Evolutionary conservation across 2,888 invertebrate species (phyloP), one percentile per base, ranked within the genome.

Genomic region (Zaprionus obscuricornis): DNA sequence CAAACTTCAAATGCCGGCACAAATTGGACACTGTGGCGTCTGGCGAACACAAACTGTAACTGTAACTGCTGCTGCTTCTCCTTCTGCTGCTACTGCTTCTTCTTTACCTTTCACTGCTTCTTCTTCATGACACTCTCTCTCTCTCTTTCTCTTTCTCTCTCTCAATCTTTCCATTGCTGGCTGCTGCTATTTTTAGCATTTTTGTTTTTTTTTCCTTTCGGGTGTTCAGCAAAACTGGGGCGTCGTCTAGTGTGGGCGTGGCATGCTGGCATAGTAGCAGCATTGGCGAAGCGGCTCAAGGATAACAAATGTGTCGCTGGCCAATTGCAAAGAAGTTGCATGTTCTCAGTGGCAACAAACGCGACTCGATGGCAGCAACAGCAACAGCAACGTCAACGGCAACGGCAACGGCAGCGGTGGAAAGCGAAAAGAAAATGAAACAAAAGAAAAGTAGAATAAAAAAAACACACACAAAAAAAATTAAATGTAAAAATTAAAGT

Each of bases 271-370:
- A 31, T 20, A 11, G 34, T n/a, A 26, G 34, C 2, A 7, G 31
- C 7, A 11, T 13, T 13, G 5, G 11, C 11, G 50, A 69, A 75
- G 47, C 70, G 63, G 74, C 77, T 67, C 81, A 81, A 79, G 81
- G 81, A 79, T 81, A 78, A 50, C 29, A 33, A 40, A 42, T 50
- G 33, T 60, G 67, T 56, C 51, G 59, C 31, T 71, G 56, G 52
- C 43, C 33, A 56, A 60, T 70, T 59, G 66, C 54, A 74, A 68
- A 58, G 74, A 77, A 69, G 81, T 79, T 76, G 76, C 76, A 77
- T 72, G 73, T 75, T 60, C 66, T 57, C 55, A 74, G n/a, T n/a
- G 60, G 24, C 58, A 50, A 50, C 45, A 24, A 26, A 34, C 40
- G n/a, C n/a, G n/a, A n/a, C 46, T 31, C 42, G 24, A 8, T 13